These are phyloP conservation scores for Ataeniobius toweri DNA, from an alignment of 2,797 vertebrate species.

Conservation along the genomic window DNA sequence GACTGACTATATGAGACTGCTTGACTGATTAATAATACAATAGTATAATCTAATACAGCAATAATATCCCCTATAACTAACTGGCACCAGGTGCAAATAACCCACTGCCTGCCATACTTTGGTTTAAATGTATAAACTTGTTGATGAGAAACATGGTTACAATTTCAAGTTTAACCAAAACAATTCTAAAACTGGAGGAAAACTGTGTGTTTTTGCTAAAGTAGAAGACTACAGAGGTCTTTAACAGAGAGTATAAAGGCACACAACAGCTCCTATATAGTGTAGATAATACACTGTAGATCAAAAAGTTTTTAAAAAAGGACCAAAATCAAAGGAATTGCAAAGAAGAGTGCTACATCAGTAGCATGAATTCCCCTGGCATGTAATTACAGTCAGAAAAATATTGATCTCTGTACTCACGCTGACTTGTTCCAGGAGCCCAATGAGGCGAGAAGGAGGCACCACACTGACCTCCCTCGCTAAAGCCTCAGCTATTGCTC, in stretches of 20 bases:
- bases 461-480: conserved; percentile 97
- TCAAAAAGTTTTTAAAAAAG: background rate
- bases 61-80: no score
- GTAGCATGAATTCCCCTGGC: background rate
- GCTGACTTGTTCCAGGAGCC: conserved; percentile 89
- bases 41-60: no score
- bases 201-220: background rate
- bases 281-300: background rate
- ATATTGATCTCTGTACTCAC: conserved; percentile 56
- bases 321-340: background rate
- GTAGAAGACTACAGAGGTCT: background rate
- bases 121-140: no score
- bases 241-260: background rate
- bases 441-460: conserved; percentile 96
- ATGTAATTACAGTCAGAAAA: conserved; percentile 16
- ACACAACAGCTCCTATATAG: background rate
- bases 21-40: no score
- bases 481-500: conserved; percentile 93
- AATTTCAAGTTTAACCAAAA: no score
- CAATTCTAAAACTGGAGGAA: no score
- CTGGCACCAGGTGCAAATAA: no score
- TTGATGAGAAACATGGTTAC: no score
- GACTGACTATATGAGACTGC: no score
- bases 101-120: no score
- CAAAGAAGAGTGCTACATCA: background rate